Percentiles rank a stretch among this genome's conserved stretches.
Conservation (phyloP, 92 coral and sea anemone species). For the Zoanthus solanderi region DNA sequence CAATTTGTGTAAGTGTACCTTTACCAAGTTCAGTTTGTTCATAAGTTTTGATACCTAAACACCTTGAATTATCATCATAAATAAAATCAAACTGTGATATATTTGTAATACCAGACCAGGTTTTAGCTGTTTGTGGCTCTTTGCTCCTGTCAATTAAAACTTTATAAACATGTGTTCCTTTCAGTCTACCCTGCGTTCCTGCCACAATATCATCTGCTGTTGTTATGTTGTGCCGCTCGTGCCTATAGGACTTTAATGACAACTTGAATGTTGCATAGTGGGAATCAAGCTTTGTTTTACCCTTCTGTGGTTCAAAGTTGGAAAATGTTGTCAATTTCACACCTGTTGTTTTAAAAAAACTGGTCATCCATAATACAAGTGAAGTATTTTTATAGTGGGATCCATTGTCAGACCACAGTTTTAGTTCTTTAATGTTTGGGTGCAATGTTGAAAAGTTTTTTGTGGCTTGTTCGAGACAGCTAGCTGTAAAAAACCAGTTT, state of each 20-base stretch:
- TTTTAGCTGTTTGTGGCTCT: constrained; percentile 51
- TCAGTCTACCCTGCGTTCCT: constrained; percentile 36
- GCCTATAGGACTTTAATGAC: constrained; percentile 15
- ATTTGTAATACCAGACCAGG: constrained; percentile 55
- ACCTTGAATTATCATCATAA: constrained; percentile 13
- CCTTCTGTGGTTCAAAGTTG: constrained; percentile 59
- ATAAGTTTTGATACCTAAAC: not conserved
- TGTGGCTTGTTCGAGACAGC: constrained; percentile 53
- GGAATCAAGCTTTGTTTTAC: constrained; percentile 56
- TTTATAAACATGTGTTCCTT: constrained; percentile 57
- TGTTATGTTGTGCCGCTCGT: constrained; percentile 7
- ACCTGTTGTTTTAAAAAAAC: constrained; percentile 25
- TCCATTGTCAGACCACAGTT: constrained; percentile 61
- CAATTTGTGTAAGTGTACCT: not conserved
- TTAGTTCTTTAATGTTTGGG: constrained; percentile 20
- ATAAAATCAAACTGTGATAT: constrained; percentile 39
- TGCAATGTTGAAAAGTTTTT: constrained; percentile 37
- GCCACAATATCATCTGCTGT: constrained; percentile 14
- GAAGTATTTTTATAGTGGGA: constrained; percentile 57
- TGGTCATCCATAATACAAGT: constrained; percentile 45
- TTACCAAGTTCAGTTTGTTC: constrained; percentile 16
- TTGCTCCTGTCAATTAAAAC: constrained; percentile 41
- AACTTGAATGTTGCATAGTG: constrained; percentile 51
- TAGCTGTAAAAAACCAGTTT: constrained; percentile 21
- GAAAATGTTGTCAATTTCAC: constrained; percentile 26